Base-by-base conservation (phyloP, 2,797 vertebrate species). In the Anguilla anguilla region DNA sequence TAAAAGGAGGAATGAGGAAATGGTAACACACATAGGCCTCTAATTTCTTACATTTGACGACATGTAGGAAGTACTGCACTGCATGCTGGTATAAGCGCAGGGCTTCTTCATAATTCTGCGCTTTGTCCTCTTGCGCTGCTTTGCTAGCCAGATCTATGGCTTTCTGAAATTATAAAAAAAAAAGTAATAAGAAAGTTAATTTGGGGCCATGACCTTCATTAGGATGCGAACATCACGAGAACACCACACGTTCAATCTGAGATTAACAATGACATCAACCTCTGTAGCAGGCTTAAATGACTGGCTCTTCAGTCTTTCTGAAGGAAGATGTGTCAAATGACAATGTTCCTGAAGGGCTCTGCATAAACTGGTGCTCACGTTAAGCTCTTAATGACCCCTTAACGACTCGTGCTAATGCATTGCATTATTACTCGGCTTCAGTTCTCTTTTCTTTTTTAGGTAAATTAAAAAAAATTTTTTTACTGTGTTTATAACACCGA, bases 71-170 rank as follows among this genome's bases (percentile, higher is more conserved):
- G 95, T 99, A 99, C 93, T 99, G 97, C 89, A 99, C 98, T 67
- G 98, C 97, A 9, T 97, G 95, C 10, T 99, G 98, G 93, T 99
- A 99, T 81, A 99, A 93, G 1, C 94, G 96, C 57, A 99, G 95
- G 39, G 99, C 99, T 94, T 99, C 99, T 84, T 98, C 97, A 6
- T 97, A 99, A 94, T 99, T 99, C 89, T 97, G 95, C 35, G 97
- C 98, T 95, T 99, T 98, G 94, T 99, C 99, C 94, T 99, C 98
- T 92, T 99, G 98, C 0, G 99, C 97, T 2, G 99, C 98, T 94
- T 98, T 99, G 93, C 83, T 97, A 91, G 98, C 99, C 59, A 99
- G 97, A 92, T 99, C 98, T 93, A 99, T 98, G 87, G 98, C 99
- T 98, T 99, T 99, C 99, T 99, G 94, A 86, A 94, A 94, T 81